Base-by-base conservation (phyloP, 1,140 invertebrate species). In the Leptinotarsa lineolata region DNA sequence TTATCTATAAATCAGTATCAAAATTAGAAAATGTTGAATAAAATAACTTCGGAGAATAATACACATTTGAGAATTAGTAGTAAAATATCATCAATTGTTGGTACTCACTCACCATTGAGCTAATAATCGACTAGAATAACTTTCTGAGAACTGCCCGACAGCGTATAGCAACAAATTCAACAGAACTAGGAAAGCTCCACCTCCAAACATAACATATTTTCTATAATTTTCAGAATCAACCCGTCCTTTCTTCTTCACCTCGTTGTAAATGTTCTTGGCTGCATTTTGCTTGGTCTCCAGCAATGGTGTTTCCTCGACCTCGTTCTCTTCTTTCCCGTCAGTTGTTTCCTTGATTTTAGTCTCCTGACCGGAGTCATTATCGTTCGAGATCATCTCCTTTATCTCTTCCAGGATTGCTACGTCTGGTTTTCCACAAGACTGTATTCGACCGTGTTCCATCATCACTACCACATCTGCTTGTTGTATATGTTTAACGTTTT, bases 401-500 rank as follows among this genome's bases (percentile, higher is more conserved):
- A 54, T 20, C 54, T 60, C 30, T 20, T 70, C 59, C 16, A 45
- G 12, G 30, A 70, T 39, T 39, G n/a, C 4, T 61, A 12, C 30
- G 18, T 70, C 24, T 24, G 70, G 54, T 72, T 73, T 76, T 44
- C 74, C 78, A 59, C 60, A 44, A 68, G 63, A 77, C 70, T 70
- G 72, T 44, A 79, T 74, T 20, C 8, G 71, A n/a, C 74, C 76
- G 44, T 77, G 70, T 68, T 77, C 71, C 20, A 78, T 45, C 39
- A 75, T 67, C 2, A 72, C 18, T 21, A 76, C 70, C 1, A 18
- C 72, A 13, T 73, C 70, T 18, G 45, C 67, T 20, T 60, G 88
- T 89, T 82, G 89, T 75, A 81, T 95, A 80, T 93, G 94, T 81
- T 95, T 94, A 68, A 96, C 82, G 82, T 97, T 95, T 85, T 97